Evolutionary conservation across 2,113 vertebrate genomes (phyloP), one percentile per base, ranked within the genome.

Genomic region (Macrotus californicus): DNA sequence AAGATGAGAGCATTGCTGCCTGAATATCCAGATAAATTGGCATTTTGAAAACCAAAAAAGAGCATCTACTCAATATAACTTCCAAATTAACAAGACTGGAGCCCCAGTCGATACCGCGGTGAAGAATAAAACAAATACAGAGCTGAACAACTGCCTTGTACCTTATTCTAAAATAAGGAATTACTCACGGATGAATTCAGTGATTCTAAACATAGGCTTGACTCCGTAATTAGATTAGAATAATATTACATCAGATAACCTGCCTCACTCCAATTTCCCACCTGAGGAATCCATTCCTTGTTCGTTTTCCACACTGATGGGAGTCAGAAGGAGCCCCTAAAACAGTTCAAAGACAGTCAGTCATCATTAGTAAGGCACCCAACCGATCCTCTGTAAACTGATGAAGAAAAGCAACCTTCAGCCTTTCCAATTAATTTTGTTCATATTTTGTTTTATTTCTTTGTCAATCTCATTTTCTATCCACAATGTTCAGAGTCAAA

Each of bases 41-140:
- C 75, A 89, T 93, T 90, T 83, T 81, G n/a, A 54, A 94, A 96
- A 90, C 52, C 50, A 94, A 36, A 80, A 89, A 72, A 56, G 50
- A 80, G 1, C 29, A 75, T 84, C 16, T 90, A 43, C 13, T 80
- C 50, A 84, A 26, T 7, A 46, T 46, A 22, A 91, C 7, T n/a
- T 86, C 73, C 21, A 39, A 93, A 76, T 73, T 70, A 92, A 59
- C 50, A 56, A 87, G 84, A 59, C 2, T 31, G 83, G 70, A 36
- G 34, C 34, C 50, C 72, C 50, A 43, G 14, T 69, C 31, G 73
- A 7, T 19, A 39, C 21, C 52, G 1, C 15, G 59, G 14, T 61
- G n/a, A 52, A 24, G n/a, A 67, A 80, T 50, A 66, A 59, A 73
- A 39, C 13, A 92, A 29, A 86, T 26, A 64, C 12, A n/a, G 8